Percentiles rank a stretch among this genome's conserved stretches.
Evolutionary conservation across 2,113 vertebrate species (phyloP).

Genomic region (Trochalopteron elliotii): DNA sequence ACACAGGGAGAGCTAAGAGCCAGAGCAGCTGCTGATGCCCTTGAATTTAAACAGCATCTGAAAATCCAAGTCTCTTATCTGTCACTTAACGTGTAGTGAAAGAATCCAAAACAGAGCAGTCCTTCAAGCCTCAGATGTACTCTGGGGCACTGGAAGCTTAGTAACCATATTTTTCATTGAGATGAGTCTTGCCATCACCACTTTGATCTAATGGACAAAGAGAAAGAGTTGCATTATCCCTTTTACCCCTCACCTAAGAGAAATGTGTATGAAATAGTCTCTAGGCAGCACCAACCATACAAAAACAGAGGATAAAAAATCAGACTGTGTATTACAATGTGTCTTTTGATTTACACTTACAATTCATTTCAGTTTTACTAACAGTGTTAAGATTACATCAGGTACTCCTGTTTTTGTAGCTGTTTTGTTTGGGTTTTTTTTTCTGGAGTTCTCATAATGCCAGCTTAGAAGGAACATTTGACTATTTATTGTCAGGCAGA

Average conservation of each 20-base stretch:
- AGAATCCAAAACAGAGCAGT: background rate
- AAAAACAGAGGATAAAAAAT: background rate
- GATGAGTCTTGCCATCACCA: constrained; percentile 93
- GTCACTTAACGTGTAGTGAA: background rate
- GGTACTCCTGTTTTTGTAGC: background rate
- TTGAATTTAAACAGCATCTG: background rate
- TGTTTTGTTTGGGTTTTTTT: background rate
- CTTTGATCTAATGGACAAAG: constrained; percentile 82
- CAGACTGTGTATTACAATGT: background rate
- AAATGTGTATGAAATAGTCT: background rate
- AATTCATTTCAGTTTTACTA: background rate
- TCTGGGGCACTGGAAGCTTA: constrained; percentile 55
- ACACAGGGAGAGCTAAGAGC: background rate
- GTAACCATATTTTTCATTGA: constrained; percentile 96
- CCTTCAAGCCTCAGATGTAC: background rate
- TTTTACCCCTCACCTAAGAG: background rate
- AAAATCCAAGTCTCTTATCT: background rate
- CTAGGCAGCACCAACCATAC: background rate
- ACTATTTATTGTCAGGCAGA: background rate
- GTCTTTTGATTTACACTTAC: background rate
- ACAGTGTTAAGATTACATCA: background rate
- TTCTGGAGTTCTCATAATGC: background rate
- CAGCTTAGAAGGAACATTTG: background rate
- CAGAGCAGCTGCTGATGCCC: background rate
- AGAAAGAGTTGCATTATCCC: background rate